Percentiles rank a stretch among this genome's conserved stretches.
Conservation (phyloP, 2,888 invertebrate species). For the Cosmopolites sordidus region DNA sequence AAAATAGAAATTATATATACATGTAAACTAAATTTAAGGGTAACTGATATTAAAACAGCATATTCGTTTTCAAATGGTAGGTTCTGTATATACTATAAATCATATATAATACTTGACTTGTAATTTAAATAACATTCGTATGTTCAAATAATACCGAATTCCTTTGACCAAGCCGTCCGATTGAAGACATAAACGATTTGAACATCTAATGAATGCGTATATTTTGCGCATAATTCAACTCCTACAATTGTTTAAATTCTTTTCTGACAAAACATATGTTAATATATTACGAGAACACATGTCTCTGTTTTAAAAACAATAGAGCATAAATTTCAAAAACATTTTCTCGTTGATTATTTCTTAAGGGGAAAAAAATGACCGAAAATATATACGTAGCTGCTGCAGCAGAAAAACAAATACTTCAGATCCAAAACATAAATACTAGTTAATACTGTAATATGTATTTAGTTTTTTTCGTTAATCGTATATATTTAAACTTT, state of each 20-base stretch:
- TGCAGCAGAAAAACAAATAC: neutral
- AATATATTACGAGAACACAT: conserved; percentile 34
- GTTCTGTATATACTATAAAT: too few species aligned
- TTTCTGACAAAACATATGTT: conserved; percentile 37
- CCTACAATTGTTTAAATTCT: conserved; percentile 29
- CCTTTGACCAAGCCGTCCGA: too few species aligned
- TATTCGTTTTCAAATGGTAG: too few species aligned
- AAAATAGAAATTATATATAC: too few species aligned
- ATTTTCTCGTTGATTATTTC: conserved; percentile 20
- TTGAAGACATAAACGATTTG: too few species aligned
- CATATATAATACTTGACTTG: too few species aligned
- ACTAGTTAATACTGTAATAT: neutral
- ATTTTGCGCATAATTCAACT: neutral
- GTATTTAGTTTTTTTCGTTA: neutral
- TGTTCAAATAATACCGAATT: too few species aligned
- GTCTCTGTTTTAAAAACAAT: conserved; percentile 37
- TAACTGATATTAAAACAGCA: too few species aligned
- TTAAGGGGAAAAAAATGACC: neutral
- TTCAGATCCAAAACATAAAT: neutral
- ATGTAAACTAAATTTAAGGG: too few species aligned
- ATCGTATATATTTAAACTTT: too few species aligned
- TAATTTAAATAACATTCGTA: too few species aligned
- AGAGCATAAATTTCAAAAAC: conserved; percentile 33
- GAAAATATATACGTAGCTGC: neutral
- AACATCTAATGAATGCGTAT: neutral